Base-by-base conservation (phyloP, 2,888 invertebrate genomes). In the Drosophila percnosoma region DNA sequence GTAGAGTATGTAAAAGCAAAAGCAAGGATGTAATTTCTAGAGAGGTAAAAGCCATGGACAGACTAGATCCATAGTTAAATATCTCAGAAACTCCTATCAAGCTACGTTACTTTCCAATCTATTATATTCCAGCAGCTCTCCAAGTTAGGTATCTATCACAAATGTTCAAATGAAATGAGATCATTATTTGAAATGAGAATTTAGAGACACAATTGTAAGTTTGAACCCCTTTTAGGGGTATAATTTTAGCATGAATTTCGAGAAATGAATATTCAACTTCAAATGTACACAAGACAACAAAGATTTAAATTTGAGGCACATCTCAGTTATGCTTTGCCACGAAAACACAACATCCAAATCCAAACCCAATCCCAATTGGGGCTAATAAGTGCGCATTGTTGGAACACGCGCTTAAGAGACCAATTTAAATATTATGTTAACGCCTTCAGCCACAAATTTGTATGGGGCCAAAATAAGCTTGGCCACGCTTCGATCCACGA, bases 401-500 rank as follows among this genome's bases (percentile, higher is more conserved):
- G 81, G 87, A 87, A 75, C 87, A 87, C 87, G 87, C 82, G 86
- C 75, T 78, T 70, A 78, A 83, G 73, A 62, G 57, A 51, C 52
- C 61, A 62, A 89, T 87, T 89, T 78, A 89, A 89, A 89, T 89
- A 83, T 78, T 83, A 63, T 73, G 42, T 68, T 60, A 68, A 54
- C 54, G 52, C 42, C 52, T 24, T 61, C 34, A 34, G 52, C 27
- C 45, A 52, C 31, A 58, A 42, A 2, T 29, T 45, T 63, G 10
- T 13, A 18, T 5, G 4, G n/a, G 38, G 27, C n/a, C 18, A 31
- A 55, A 34, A 31, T 34, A 57, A 57, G 49, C 59, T 72, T 75
- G 76, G 67, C 80, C 84, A 84, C 84, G 68, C 84, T 84, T 82
- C 49, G 27, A 42, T 66, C 24, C 33, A 29, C 2, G 0, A 8